phyloP scores from a whole-genome alignment of 2,888 invertebrate species.

The Pemphredon lugubris region DNA sequence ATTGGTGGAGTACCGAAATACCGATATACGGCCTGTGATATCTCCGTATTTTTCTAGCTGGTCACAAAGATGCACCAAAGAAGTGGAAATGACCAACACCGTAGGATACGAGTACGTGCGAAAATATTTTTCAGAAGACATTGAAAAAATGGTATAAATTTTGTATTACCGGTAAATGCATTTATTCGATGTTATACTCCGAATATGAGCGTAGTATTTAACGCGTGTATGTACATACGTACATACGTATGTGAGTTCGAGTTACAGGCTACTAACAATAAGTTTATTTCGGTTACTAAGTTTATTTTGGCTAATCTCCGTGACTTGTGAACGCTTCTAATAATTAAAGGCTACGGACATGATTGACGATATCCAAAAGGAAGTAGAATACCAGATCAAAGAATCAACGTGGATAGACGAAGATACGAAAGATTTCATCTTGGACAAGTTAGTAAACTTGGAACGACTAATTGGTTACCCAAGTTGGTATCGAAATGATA shows the following conservation, averaged over 20 bases:
- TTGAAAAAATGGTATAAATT: conserved; percentile 37
- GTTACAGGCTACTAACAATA: too few species aligned
- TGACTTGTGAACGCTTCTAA: too few species aligned
- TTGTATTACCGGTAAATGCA: too few species aligned
- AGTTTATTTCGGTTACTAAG: too few species aligned
- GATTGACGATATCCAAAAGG: conserved; percentile 82
- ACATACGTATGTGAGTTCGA: neutral
- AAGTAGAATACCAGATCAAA: conserved; percentile 82
- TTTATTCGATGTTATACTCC: too few species aligned
- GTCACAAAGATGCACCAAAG: neutral
- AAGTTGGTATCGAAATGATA: conserved; percentile 82
- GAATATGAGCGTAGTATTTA: too few species aligned
- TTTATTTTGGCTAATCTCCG: too few species aligned
- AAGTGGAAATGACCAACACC: conserved; percentile 13
- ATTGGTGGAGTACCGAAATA: too few species aligned
- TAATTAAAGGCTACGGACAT: conserved; percentile 80
- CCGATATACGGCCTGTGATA: too few species aligned
- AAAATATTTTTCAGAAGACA: conserved; percentile 35
- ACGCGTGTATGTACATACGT: neutral
- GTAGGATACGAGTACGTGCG: conserved; percentile 48
- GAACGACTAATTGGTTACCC: conserved; percentile 83
- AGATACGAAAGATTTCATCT: conserved; percentile 82
- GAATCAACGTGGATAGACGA: conserved; percentile 84
- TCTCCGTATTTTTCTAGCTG: too few species aligned
- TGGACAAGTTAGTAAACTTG: conserved; percentile 82